These are phyloP conservation scores for Plutella xylostella DNA, from an alignment of 2,888 invertebrate species.

Conservation along the genomic window DNA sequence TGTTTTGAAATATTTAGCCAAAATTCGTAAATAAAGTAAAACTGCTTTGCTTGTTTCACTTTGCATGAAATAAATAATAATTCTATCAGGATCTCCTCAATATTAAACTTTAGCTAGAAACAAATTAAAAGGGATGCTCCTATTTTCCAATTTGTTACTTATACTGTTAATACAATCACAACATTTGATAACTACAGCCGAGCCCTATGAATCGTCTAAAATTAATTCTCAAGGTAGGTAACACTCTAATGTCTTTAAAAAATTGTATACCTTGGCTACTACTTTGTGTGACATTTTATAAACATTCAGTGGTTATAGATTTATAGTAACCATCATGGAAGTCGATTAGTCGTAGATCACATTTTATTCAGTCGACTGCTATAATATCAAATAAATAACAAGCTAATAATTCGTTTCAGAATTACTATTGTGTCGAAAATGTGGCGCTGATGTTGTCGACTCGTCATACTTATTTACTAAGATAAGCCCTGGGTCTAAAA, in stretches of 20 bases:
- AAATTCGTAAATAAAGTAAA: no score
- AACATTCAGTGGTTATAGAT: no score
- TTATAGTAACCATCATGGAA: no score
- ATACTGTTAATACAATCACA: constrained; percentile 23
- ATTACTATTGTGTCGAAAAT: constrained; percentile 67
- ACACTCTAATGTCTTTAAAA: constrained; percentile 1
- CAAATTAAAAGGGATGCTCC: constrained; percentile 36
- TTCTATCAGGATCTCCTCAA: no score
- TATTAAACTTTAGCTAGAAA: no score
- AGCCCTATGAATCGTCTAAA: constrained; percentile 18
- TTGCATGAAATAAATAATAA: no score
- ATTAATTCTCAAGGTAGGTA: constrained; percentile 22
- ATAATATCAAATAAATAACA: no score
- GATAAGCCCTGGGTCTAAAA: constrained; percentile 57
- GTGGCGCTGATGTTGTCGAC: constrained; percentile 70
- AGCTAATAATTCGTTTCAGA: constrained; percentile 39
- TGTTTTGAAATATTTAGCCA: no score
- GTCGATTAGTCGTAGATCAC: no score
- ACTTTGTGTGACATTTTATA: no score
- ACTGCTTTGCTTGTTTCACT: no score
- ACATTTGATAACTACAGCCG: constrained; percentile 25
- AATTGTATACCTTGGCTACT: not conserved
- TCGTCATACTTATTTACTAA: constrained; percentile 62
- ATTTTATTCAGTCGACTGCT: no score
- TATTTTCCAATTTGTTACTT: constrained; percentile 28